These are phyloP conservation scores for Prosopocoilus inquinatus DNA, from an alignment of 2,888 invertebrate species.

Conservation along the genomic window DNA sequence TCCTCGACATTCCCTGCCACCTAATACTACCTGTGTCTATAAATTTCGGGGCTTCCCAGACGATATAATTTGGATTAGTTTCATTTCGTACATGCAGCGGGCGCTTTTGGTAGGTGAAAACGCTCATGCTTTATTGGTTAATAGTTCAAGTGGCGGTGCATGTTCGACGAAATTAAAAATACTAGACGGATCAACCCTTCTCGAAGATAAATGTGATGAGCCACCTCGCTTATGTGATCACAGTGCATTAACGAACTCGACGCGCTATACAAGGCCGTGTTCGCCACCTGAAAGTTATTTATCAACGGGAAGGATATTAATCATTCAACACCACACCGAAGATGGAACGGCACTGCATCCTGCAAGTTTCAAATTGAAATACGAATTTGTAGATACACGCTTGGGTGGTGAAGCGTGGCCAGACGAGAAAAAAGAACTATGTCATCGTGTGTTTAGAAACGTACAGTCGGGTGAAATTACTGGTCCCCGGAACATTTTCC, in stretches of 20 bases:
- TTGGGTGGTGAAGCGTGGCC: constrained; percentile 69
- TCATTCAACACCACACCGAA: constrained; percentile 58
- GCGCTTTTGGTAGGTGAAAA: constrained; percentile 62
- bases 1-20: constrained; percentile 80
- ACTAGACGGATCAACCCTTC: constrained; percentile 68
- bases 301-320: constrained; percentile 52
- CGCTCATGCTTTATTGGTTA: constrained; percentile 41
- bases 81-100: constrained; percentile 80
- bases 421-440: constrained; percentile 46
- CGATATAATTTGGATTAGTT: constrained; percentile 84
- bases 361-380: constrained; percentile 68
- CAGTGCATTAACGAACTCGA: constrained; percentile 68
- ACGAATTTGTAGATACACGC: constrained; percentile 81
- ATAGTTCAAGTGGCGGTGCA: constrained; percentile 46
- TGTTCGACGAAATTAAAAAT: constrained; percentile 72
- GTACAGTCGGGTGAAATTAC: constrained; percentile 62
- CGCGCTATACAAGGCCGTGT: constrained; percentile 77
- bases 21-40: constrained; percentile 84
- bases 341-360: constrained; percentile 80
- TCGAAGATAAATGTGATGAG: constrained; percentile 74
- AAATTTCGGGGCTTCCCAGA: constrained; percentile 75
- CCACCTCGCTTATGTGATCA: constrained; percentile 82
- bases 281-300: constrained; percentile 78
- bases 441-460: constrained; percentile 65
- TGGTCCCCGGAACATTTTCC: constrained; percentile 72